phyloP scores from a whole-genome alignment of 2,888 invertebrate species.

The Ctenicera cuprea region DNA sequence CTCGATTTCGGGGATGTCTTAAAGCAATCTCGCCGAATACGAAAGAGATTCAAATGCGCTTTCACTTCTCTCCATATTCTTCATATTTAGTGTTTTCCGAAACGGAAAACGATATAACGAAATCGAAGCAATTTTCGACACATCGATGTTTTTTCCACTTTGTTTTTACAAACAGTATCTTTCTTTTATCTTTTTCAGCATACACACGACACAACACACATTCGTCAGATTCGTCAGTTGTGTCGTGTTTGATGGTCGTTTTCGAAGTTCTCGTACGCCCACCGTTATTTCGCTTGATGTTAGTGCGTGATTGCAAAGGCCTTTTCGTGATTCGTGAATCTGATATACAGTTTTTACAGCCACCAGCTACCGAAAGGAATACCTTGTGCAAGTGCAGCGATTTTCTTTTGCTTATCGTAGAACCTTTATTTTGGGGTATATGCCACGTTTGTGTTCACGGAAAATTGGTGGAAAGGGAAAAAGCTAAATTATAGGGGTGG shows the following conservation, averaged over 20 bases:
- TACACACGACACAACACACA: slow-evolving; percentile 12
- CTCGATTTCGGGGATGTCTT: not conserved
- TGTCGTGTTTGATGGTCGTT: slow-evolving; percentile 58
- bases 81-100: slow-evolving; percentile 11
- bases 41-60: slow-evolving; percentile 19
- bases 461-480: not conserved
- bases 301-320: slow-evolving; percentile 60
- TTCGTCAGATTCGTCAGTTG: slow-evolving; percentile 21
- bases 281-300: slow-evolving; percentile 54
- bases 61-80: slow-evolving; percentile 12
- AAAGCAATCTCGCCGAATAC: not conserved
- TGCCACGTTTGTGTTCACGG: not conserved
- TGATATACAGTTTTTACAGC: slow-evolving; percentile 60
- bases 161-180: slow-evolving; percentile 5
- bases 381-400: slow-evolving; percentile 55
- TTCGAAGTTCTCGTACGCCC: slow-evolving; percentile 54
- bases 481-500: not conserved
- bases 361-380: slow-evolving; percentile 58
- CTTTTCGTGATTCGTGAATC: slow-evolving; percentile 64
- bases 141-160: slow-evolving; percentile 2
- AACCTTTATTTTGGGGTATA: not conserved
- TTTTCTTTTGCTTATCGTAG: slow-evolving; percentile 54
- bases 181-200: not conserved
- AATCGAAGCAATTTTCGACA: slow-evolving; percentile 14
- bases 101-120: slow-evolving; percentile 12